Evolutionary conservation across 2,888 invertebrate genomes (phyloP).

Genomic region (Drosophila aldrichi): DNA sequence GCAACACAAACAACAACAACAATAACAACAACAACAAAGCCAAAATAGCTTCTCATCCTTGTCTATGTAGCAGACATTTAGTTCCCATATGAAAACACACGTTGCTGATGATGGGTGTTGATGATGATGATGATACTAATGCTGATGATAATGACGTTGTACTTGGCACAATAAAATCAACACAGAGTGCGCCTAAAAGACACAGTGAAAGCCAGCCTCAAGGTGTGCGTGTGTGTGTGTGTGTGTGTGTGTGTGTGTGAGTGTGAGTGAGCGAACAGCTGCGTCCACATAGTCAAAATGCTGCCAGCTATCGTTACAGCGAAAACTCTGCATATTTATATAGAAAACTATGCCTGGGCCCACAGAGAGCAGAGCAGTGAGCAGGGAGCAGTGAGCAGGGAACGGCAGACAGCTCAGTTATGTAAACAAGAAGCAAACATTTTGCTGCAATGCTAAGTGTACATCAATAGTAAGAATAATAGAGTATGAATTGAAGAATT

Average conservation of each 20-base stretch:
- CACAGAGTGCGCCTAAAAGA: slow-evolving; percentile 46
- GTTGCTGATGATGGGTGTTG: slow-evolving; percentile 34
- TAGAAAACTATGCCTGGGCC: slow-evolving; percentile 54
- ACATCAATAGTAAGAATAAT: no score
- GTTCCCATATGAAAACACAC: slow-evolving; percentile 44
- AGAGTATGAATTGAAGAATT: no score
- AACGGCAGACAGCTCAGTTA: slow-evolving; percentile 15
- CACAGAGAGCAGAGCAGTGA: background rate
- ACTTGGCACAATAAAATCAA: slow-evolving; percentile 69
- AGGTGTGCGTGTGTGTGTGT: background rate
- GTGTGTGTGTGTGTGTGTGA: background rate
- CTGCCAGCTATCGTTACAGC: slow-evolving; percentile 14
- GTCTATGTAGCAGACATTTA: slow-evolving; percentile 26
- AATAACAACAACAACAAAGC: slow-evolving; percentile 36
- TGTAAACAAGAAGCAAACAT: no score
- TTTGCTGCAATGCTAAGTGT: no score
- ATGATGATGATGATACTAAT: slow-evolving; percentile 27
- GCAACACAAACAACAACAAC: slow-evolving; percentile 28
- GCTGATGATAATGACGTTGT: slow-evolving; percentile 27
- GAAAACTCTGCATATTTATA: slow-evolving; percentile 34
- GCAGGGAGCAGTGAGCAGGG: no score
- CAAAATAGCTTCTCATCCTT: slow-evolving; percentile 36
- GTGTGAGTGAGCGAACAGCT: slow-evolving; percentile 4
- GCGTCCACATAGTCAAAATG: slow-evolving; percentile 6
- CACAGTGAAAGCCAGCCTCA: background rate